A percentile compares a stretch with the other conserved stretches of the same genome.
Evolutionary conservation across 2,113 vertebrate species (phyloP).

Genomic region (Hippolais icterina): DNA sequence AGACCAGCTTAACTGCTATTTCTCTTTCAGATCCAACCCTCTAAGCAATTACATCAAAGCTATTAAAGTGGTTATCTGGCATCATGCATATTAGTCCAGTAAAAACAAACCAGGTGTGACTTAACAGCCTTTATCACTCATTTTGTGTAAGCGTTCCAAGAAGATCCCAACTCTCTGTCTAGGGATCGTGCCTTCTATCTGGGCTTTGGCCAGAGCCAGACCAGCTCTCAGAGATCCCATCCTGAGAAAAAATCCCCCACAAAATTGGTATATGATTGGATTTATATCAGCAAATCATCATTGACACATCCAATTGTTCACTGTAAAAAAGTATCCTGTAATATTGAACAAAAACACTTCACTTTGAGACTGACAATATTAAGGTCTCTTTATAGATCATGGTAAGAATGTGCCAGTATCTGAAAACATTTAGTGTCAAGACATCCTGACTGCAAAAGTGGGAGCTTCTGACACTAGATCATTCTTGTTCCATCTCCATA

Average conservation of each 20-base stretch:
- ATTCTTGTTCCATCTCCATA: background rate
- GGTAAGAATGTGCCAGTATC: background rate
- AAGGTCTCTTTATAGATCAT: background rate
- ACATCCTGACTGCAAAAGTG: background rate
- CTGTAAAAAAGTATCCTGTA: background rate
- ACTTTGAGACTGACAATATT: background rate
- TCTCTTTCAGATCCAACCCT: background rate
- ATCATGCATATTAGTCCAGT: background rate
- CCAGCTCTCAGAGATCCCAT: background rate
- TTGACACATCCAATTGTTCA: background rate
- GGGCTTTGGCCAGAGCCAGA: background rate
- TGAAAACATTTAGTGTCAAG: background rate
- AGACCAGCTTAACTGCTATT: background rate
- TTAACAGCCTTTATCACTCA: background rate
- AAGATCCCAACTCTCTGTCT: background rate
- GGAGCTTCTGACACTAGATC: background rate
- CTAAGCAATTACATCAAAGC: background rate
- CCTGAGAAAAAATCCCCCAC: background rate
- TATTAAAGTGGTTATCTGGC: background rate
- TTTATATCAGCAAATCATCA: background rate
- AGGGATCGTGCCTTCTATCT: background rate
- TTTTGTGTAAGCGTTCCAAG: background rate
- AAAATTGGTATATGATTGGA: background rate
- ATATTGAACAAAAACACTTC: background rate
- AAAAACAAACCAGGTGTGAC: conserved; percentile 3